Evolutionary conservation across 2,888 invertebrate genomes (phyloP), one percentile per base, ranked within the genome.

Genomic region (Malacosoma neustria): DNA sequence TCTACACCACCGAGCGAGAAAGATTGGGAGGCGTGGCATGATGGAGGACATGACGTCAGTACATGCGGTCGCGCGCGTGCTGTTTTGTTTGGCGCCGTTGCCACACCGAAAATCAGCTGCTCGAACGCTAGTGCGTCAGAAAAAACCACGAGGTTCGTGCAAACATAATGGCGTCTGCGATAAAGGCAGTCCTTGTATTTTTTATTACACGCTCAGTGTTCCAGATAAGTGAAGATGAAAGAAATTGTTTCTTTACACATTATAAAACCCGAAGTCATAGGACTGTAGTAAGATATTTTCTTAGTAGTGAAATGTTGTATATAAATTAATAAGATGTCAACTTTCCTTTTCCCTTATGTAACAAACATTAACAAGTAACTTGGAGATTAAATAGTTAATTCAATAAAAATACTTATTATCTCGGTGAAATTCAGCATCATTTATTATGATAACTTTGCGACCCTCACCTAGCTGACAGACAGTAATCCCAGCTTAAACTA

Each of bases 41-140:
- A 41, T 46, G 47, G 49, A 51, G 51, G 49, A 47, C 22, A 62
- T 77, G 72, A 80, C 80, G 77, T 76, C 71, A 72, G 60, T 60
- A 72, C 72, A 72, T 75, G 74, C 73, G 71, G 65, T 58, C 57
- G 72, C 60, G 59, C 51, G 48, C 46, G 50, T 67, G 69, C 69
- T 68, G 72, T 72, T 70, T 70, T 58, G 61, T 60, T 57, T 64
- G 56, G 5, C 54, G 58, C 57, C 58, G 67, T 71, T 69, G 68
- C 72, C 66, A 75, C 71, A 72, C 70, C 69, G 61, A 75, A 72
- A 77, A 81, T 81, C 82, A 84, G 82, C 82, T 84, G 82, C 68
- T 75, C 48, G 43, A 49, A 57, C 22, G 9, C 22, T 22, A 22
- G 22, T 22, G 22, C 9, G 56, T 54, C 52, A 67, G 51, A 63